A percentile compares a stretch with the other conserved stretches of the same genome.
Evolutionary conservation across 1,140 invertebrate species (phyloP).

Genomic region (Hyphantria cunea): DNA sequence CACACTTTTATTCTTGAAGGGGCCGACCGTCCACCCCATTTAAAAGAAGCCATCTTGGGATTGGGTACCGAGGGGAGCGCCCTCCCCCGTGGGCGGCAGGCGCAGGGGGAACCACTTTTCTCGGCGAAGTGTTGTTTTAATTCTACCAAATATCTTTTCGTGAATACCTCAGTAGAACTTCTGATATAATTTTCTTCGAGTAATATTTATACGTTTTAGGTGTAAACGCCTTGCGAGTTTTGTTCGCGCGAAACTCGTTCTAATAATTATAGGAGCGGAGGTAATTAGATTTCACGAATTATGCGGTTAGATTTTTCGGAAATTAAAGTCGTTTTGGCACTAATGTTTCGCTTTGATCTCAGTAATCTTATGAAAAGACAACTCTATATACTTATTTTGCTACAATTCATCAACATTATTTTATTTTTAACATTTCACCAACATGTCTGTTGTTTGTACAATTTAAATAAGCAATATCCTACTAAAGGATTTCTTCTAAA

Average conservation of each 20-base stretch:
- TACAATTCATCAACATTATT: too few species aligned
- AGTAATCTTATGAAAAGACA: too few species aligned
- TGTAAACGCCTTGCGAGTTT: slow-evolving; percentile 48
- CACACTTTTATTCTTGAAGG: slow-evolving; percentile 76
- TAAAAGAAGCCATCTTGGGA: slow-evolving; percentile 79
- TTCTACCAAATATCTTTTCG: slow-evolving; percentile 80
- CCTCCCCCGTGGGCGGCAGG: slow-evolving; percentile 40
- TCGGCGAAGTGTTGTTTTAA: slow-evolving; percentile 79
- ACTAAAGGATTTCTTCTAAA: background rate
- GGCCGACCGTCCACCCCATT: slow-evolving; percentile 71
- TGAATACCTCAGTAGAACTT: slow-evolving; percentile 77
- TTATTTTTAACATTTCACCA: too few species aligned
- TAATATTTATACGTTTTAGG: slow-evolving; percentile 69
- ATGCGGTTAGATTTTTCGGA: slow-evolving; percentile 8
- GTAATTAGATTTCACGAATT: slow-evolving; percentile 30
- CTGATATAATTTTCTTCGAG: slow-evolving; percentile 74
- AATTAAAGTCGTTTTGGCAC: background rate
- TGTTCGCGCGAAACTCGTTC: slow-evolving; percentile 24
- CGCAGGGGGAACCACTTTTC: slow-evolving; percentile 67
- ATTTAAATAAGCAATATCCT: background rate
- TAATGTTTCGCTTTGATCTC: background rate
- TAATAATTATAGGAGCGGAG: slow-evolving; percentile 28
- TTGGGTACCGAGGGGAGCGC: slow-evolving; percentile 50
- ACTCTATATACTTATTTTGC: too few species aligned
- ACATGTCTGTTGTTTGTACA: too few species aligned